Evolutionary conservation across 2,797 vertebrate species (phyloP).

Genomic region (Perodicticus potto): DNA sequence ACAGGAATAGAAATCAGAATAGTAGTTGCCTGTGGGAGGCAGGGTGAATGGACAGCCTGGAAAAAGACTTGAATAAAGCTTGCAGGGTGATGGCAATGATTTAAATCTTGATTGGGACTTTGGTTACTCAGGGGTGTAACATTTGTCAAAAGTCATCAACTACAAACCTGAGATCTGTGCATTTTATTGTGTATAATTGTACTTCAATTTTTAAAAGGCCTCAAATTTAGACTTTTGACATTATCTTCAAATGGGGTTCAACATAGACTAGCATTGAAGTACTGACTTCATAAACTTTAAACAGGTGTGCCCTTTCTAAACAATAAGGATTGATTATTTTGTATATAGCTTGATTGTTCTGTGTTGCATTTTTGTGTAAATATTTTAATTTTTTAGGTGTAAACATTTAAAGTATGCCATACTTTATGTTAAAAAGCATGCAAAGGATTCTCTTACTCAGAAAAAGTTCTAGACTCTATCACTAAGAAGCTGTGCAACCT

Average conservation of each 20-base stretch:
- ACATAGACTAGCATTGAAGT: neutral
- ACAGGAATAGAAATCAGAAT: neutral
- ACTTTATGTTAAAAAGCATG: neutral
- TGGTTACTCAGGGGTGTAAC: neutral
- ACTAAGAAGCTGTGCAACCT: neutral
- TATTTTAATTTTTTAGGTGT: neutral
- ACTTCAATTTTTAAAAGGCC: neutral
- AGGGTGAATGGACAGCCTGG: neutral
- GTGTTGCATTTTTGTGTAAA: neutral
- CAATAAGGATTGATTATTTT: neutral
- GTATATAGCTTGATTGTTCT: neutral
- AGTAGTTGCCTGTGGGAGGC: neutral
- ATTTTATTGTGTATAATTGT: neutral
- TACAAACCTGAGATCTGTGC: neutral
- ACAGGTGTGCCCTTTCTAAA: constrained; percentile 25
- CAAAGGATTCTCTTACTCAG: neutral
- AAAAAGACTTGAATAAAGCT: neutral
- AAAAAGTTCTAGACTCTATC: neutral
- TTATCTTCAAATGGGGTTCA: neutral
- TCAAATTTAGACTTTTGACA: neutral
- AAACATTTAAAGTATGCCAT: constrained; percentile 8
- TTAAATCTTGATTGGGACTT: neutral
- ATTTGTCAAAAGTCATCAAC: constrained; percentile 19
- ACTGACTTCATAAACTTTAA: neutral
- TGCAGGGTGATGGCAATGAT: neutral